Evolutionary conservation across 2,888 invertebrate genomes (phyloP), one percentile per base, ranked within the genome.

Genomic region (Gymnosoma rotundatum): DNA sequence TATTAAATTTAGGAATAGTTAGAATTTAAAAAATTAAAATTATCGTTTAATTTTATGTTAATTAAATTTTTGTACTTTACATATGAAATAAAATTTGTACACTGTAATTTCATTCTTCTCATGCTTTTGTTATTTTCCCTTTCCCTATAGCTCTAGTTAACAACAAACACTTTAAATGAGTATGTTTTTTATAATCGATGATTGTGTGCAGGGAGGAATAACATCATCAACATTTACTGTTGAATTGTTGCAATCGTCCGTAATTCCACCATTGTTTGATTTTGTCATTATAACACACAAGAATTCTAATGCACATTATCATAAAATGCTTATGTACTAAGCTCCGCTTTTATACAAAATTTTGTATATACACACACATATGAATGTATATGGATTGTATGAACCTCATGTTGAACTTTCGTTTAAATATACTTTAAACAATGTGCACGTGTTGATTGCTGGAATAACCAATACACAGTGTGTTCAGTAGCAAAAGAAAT

Each of bases 261-360:
- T 69, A 69, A 61, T 78, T 50, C 18, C 61, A 32, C 60, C 18
- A 78, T 52, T 69, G 52, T 78, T 78, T 78, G 67, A 69, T 78
- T 78, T 78, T 78, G 42, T 69, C 52, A 38, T 69, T 78, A 69
- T 42, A 69, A 14, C 7, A 32, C 8, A 63, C 12, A 18, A 6
- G 12, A 2, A 21, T 14, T 52, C 21, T 6, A 25, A 32, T 9
- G 1, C 21, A 18, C 32, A 61, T 54, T n/a, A 50, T 20, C 18
- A 36, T 18, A 25, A 56, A 56, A 56, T 18, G 12, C 18, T 25
- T 21, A 25, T 63, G 25, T 54, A 63, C 0, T 54, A 25, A 63
- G 42, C 25, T 66, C 58, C 66, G 66, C 18, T 20, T n/a, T n/a
- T 58, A 50, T 32, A 63, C 12, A 12, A 42, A 20, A 42, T 4